phyloP scores from a whole-genome alignment of 2,113 vertebrate genomes.

The Lophotis ruficrista region DNA sequence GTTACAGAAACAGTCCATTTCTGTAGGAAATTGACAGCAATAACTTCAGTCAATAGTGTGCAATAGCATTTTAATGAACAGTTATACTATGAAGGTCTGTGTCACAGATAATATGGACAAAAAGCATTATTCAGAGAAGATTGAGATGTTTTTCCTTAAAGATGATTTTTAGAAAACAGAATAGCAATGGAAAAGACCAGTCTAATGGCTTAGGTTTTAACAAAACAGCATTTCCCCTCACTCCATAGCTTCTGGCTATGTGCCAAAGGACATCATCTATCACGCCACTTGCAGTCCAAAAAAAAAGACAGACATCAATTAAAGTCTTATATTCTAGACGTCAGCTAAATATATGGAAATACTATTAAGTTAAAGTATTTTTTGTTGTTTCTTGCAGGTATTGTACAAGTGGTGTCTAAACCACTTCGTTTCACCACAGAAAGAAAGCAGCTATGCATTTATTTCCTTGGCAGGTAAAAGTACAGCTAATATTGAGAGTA shows the following conservation, averaged over 20 bases:
- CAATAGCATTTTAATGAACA: constrained; percentile 48
- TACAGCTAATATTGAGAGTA: constrained; percentile 31
- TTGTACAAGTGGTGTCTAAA: constrained; percentile 44
- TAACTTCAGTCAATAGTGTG: constrained; percentile 15
- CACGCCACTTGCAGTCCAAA: background rate
- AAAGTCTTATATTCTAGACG: constrained; percentile 50
- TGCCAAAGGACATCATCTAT: constrained; percentile 38
- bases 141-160: constrained; percentile 19
- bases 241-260: background rate
- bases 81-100: background rate
- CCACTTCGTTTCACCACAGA: constrained; percentile 46
- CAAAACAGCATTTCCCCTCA: background rate
- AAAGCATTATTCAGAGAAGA: constrained; percentile 9
- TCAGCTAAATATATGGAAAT: constrained; percentile 47
- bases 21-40: constrained; percentile 25
- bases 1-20: constrained; percentile 23
- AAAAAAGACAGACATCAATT: constrained; percentile 42
- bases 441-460: constrained; percentile 50
- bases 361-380: constrained; percentile 49
- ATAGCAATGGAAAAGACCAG: background rate
- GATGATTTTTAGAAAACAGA: background rate
- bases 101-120: background rate
- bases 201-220: constrained; percentile 21
- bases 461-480: constrained; percentile 51
- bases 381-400: constrained; percentile 53